Percentiles rank a stretch among this genome's conserved stretches.
phyloP scores from a whole-genome alignment of 1,140 invertebrate species.

The Cydia amplana region DNA sequence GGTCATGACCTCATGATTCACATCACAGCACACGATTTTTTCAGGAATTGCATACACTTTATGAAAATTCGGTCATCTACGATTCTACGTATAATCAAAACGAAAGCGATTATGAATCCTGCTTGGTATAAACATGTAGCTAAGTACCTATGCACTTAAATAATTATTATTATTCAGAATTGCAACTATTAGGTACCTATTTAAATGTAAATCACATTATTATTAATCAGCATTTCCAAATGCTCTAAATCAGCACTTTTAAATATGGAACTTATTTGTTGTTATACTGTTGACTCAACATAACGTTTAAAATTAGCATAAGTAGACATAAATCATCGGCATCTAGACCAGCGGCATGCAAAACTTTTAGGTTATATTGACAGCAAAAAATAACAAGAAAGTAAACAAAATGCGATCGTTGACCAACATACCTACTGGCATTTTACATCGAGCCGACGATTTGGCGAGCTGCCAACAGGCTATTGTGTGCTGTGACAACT shows the following conservation, averaged over 20 bases:
- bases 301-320: neutral
- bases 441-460: constrained; percentile 68
- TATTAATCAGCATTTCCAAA: neutral
- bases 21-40: no score
- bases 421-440: constrained; percentile 65
- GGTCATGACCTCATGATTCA: no score
- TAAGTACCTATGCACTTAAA: neutral
- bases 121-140: no score
- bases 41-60: no score
- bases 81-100: no score
- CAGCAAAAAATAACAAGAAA: constrained; percentile 46
- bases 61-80: no score
- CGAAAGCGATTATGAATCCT: no score
- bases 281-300: neutral
- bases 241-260: neutral
- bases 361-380: constrained; percentile 29
- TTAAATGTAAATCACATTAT: neutral
- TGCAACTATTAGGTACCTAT: no score
- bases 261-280: neutral
- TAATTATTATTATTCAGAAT: no score
- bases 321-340: neutral
- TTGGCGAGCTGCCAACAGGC: constrained; percentile 61
- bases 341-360: neutral
- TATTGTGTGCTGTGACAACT: constrained; percentile 61
- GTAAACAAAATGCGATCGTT: constrained; percentile 71